These are phyloP conservation scores for Sphenodon punctatus DNA, from an alignment of 2,797 vertebrate genomes.

Conservation along the genomic window DNA sequence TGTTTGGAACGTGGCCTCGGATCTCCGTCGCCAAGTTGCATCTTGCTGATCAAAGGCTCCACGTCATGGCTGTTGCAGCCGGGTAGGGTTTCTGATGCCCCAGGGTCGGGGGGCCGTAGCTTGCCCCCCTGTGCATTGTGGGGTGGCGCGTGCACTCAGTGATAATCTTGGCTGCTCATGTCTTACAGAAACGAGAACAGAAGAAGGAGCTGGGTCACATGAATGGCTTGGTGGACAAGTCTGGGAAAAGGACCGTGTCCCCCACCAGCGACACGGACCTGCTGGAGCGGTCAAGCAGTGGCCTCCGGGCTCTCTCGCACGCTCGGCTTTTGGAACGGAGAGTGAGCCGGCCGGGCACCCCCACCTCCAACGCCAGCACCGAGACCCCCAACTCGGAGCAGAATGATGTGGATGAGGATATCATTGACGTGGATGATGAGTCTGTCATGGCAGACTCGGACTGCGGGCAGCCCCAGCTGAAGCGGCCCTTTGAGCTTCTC, in stretches of 20 bases:
- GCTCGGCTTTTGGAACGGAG: constrained; percentile 92
- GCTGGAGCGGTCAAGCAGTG: constrained; percentile 81
- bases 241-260: constrained; percentile 86
- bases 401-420: constrained; percentile 92
- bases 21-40: no score
- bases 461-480: constrained; percentile 82
- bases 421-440: constrained; percentile 92
- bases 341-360: constrained; percentile 92
- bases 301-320: constrained; percentile 86
- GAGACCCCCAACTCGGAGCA: constrained; percentile 92
- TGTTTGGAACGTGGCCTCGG: no score
- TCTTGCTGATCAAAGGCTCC: no score
- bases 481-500: constrained; percentile 94
- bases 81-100: no score
- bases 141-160: no score
- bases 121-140: no score
- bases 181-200: constrained; percentile 91
- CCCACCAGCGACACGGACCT: constrained; percentile 90
- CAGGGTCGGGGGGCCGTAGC: no score
- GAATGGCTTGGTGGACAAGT: constrained; percentile 90
- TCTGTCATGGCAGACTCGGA: constrained; percentile 86
- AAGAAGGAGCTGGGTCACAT: constrained; percentile 92
- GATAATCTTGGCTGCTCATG: constrained; percentile 71
- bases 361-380: constrained; percentile 93
- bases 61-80: no score